phyloP scores from a whole-genome alignment of 2,797 vertebrate genomes.

The Hozukius guyotensis region DNA sequence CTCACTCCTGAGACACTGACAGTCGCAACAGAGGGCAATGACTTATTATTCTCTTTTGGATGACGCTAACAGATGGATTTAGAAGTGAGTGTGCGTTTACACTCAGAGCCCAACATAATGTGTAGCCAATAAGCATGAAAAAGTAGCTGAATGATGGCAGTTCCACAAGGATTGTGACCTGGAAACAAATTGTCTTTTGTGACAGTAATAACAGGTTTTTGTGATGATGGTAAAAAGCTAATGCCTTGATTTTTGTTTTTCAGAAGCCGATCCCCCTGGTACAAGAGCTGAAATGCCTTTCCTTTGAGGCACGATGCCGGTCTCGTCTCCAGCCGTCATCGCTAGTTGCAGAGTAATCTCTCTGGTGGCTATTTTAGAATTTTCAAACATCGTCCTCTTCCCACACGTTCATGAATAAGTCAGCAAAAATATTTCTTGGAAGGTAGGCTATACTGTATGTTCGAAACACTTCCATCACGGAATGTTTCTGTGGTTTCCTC shows the following conservation, averaged over 20 bases:
- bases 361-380: constrained; percentile 10
- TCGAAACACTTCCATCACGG: background rate
- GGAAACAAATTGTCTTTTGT: background rate
- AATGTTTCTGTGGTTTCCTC: constrained; percentile 8
- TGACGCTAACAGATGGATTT: background rate
- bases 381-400: background rate
- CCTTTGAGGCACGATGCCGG: background rate
- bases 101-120: background rate
- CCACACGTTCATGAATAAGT: constrained; percentile 19
- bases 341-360: background rate
- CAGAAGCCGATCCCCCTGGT: no score
- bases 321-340: background rate
- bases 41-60: constrained; percentile 22
- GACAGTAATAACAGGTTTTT: background rate
- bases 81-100: background rate
- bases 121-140: background rate
- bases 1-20: constrained; percentile 25
- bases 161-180: background rate
- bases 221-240: background rate
- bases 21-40: background rate
- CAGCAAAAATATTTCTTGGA: constrained; percentile 26
- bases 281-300: background rate
- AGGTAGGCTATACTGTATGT: background rate
- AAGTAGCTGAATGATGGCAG: background rate
- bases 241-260: background rate